Evolutionary conservation across 2,797 vertebrate species (phyloP).

Genomic region (Esox lucius): DNA sequence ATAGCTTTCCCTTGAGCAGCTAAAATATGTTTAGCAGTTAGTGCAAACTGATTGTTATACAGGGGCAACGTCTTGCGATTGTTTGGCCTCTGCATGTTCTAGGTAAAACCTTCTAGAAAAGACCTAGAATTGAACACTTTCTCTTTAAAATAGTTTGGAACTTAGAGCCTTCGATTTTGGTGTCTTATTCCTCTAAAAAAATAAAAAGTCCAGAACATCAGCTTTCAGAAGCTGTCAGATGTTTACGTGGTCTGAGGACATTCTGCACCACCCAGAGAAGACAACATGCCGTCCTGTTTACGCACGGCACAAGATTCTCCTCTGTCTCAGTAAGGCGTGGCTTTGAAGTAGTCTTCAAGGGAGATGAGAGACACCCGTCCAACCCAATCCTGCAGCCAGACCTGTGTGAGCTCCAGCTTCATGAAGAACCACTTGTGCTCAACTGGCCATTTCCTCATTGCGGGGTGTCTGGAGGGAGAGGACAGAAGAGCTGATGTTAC

Average conservation of each 20-base stretch:
- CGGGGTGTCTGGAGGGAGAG: constrained; percentile 65
- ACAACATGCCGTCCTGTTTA: constrained; percentile 12
- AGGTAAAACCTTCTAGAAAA: background rate
- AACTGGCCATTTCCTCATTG: constrained; percentile 75
- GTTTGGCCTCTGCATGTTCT: background rate
- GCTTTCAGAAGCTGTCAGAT: background rate
- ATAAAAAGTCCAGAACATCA: too few relatives aligned
- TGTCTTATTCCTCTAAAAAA: too few relatives aligned
- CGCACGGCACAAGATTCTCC: background rate
- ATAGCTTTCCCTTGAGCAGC: background rate
- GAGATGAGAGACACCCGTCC: constrained; percentile 68
- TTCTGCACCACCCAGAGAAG: background rate
- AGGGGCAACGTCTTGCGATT: background rate
- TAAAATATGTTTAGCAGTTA: background rate
- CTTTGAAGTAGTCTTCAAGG: constrained; percentile 76
- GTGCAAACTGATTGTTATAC: background rate
- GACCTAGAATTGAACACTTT: background rate
- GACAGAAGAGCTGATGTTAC: background rate
- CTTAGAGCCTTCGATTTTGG: background rate
- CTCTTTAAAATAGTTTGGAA: background rate
- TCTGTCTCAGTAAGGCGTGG: constrained; percentile 65
- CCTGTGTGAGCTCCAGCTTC: constrained; percentile 74
- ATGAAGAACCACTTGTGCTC: constrained; percentile 79
- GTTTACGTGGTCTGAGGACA: background rate
- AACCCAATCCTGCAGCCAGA: constrained; percentile 76